phyloP scores from a whole-genome alignment of 2,888 invertebrate genomes.

The Agrilus mali region DNA sequence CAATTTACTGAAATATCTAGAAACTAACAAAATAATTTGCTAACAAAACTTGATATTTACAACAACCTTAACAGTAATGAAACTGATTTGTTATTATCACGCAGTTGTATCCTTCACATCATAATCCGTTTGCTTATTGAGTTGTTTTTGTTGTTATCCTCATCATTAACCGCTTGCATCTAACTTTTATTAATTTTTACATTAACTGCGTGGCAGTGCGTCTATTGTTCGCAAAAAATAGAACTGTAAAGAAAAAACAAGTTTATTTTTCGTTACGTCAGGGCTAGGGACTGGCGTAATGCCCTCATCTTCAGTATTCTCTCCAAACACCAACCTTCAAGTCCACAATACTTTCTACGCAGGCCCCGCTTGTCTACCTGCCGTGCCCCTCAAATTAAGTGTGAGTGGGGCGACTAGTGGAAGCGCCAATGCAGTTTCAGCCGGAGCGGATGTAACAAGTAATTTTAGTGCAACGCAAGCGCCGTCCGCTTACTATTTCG shows the following conservation, averaged over 20 bases:
- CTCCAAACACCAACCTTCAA: conserved; percentile 28
- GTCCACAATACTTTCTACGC: conserved; percentile 37
- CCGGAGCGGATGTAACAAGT: not conserved
- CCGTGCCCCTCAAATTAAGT: conserved; percentile 22
- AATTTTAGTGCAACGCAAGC: conserved; percentile 32
- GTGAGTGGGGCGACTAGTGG: conserved; percentile 19
- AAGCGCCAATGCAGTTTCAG: conserved; percentile 23
- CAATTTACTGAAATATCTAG: too few species aligned
- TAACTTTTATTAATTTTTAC: not conserved
- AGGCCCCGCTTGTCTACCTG: conserved; percentile 24
- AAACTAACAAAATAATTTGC: too few species aligned
- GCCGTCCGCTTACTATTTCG: conserved; percentile 38
- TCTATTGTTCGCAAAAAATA: conserved; percentile 14
- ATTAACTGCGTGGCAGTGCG: not conserved
- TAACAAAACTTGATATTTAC: too few species aligned
- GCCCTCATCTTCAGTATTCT: conserved; percentile 29
- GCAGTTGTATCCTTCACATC: too few species aligned
- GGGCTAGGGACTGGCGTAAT: conserved; percentile 32
- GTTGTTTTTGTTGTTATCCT: not conserved
- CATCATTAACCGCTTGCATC: not conserved
- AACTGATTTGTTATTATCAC: too few species aligned
- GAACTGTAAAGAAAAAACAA: not conserved
- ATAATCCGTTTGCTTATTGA: not conserved
- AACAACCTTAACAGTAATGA: too few species aligned
- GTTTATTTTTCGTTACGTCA: conserved; percentile 14